Base-by-base conservation (phyloP, 1,140 invertebrate genomes). In the Asbolus verrucosus region DNA sequence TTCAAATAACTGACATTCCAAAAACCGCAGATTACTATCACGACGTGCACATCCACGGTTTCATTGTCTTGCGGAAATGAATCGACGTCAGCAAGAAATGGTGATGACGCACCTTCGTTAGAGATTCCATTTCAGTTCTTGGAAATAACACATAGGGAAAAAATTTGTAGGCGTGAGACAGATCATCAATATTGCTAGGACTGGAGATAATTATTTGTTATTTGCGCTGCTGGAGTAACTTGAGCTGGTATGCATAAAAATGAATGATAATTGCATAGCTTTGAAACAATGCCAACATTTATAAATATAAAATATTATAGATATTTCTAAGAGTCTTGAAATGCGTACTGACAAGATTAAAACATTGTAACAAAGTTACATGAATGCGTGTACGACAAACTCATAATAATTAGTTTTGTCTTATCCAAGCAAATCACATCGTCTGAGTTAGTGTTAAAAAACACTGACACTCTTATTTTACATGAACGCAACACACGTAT, bases 341-440 rank as follows among this genome's bases (percentile, higher is more conserved):
- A 54, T 54, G 46, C 46, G 46, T 54, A 54, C 1, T 4, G 14
- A 2, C 1, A 38, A 36, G 33, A 36, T 36, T 63, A 39, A 21
- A 9, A 63, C 61, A 39, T 62, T 62, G 31, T 62, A 62, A 38
- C 60, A 63, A 63, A 41, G 33, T 63, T 63, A 67, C 65, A 67
- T 67, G 65, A 67, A 67, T 54, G 31, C 31, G 30, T 54, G 46
- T 67, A 73, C 72, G 72, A 63, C 61, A 54, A 33, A 60, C 30
- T 70, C 67, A 73, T 73, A 73, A 69, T 62, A 73, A 73, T 73
- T 59, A 68, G 66, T 59, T 65, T 38, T 39, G 61, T 60, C 54
- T 74, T 71, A 74, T 71, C 69, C 46, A 74, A 71, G 50, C 72
- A 71, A 63, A 74, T 74, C 72, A 74, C 72, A 74, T 74, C 43